phyloP scores from a whole-genome alignment of 2,797 vertebrate species.

The Acropternis orthonyx region DNA sequence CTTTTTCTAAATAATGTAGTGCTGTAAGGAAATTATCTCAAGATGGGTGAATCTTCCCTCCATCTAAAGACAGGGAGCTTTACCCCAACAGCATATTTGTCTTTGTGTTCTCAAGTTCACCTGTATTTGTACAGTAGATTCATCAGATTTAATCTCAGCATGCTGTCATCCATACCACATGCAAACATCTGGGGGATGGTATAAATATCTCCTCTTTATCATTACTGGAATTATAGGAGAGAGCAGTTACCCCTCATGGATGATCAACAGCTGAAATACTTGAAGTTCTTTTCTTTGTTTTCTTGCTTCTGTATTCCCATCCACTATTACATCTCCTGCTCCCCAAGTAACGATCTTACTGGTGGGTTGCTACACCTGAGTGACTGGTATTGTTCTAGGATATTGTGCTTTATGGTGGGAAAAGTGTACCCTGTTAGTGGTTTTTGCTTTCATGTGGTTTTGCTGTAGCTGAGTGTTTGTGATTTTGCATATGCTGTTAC shows the following conservation, averaged over 20 bases:
- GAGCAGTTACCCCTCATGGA: not conserved
- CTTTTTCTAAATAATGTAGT: not conserved
- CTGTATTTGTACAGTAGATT: not conserved
- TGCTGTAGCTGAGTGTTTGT: not conserved
- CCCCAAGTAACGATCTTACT: not conserved
- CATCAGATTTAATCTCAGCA: not conserved
- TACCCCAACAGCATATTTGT: not conserved
- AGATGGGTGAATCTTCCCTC: not conserved
- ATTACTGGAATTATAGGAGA: not conserved
- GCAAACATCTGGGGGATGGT: not conserved
- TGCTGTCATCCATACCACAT: not conserved
- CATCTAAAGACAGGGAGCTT: not conserved
- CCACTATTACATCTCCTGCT: not conserved
- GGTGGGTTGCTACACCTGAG: not conserved
- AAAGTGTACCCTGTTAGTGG: not conserved
- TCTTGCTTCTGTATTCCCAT: not conserved
- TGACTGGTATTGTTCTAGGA: not conserved
- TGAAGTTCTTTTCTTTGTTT: not conserved
- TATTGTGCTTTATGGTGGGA: not conserved
- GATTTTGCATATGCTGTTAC: not conserved
- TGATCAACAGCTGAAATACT: not conserved
- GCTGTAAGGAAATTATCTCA: not conserved
- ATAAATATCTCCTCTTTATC: not conserved
- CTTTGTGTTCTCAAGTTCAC: not conserved
- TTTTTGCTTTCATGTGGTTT: not conserved